phyloP scores from a whole-genome alignment of 2,113 vertebrate species.

The Rallus limicola region DNA sequence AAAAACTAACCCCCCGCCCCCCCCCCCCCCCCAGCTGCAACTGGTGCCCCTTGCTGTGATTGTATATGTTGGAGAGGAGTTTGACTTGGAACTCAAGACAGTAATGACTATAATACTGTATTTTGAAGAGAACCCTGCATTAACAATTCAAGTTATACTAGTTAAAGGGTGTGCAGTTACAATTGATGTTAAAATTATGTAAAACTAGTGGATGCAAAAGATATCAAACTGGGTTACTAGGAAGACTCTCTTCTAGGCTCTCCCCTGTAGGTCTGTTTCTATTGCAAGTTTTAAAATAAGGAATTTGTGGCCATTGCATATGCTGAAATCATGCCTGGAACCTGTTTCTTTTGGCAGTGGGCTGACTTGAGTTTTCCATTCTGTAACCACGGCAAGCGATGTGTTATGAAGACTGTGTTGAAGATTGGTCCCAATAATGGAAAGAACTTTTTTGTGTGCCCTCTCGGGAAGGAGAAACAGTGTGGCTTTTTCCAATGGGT shows the following conservation, averaged over 20 bases:
- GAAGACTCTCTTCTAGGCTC: neutral
- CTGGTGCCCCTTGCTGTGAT: neutral
- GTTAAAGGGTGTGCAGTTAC: neutral
- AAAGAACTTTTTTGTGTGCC: constrained; percentile 87
- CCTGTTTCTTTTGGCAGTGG: constrained; percentile 81
- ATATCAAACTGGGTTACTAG: neutral
- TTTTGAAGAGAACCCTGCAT: neutral
- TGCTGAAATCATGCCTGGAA: neutral
- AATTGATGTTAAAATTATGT: neutral
- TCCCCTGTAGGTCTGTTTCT: neutral
- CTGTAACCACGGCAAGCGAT: constrained; percentile 87
- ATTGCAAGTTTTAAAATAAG: neutral
- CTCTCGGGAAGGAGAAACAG: constrained; percentile 82
- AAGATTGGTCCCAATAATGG: constrained; percentile 94
- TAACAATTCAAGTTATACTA: neutral
- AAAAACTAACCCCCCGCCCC: neutral
- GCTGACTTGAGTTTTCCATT: constrained; percentile 89
- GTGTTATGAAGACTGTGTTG: constrained; percentile 88
- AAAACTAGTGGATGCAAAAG: neutral
- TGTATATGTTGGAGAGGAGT: neutral
- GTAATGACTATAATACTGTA: neutral
- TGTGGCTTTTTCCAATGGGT: constrained; percentile 94
- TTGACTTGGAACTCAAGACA: neutral
- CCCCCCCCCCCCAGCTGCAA: neutral
- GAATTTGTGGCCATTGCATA: neutral